phyloP scores from a whole-genome alignment of 2,113 vertebrate species.

The Alouatta palliata region DNA sequence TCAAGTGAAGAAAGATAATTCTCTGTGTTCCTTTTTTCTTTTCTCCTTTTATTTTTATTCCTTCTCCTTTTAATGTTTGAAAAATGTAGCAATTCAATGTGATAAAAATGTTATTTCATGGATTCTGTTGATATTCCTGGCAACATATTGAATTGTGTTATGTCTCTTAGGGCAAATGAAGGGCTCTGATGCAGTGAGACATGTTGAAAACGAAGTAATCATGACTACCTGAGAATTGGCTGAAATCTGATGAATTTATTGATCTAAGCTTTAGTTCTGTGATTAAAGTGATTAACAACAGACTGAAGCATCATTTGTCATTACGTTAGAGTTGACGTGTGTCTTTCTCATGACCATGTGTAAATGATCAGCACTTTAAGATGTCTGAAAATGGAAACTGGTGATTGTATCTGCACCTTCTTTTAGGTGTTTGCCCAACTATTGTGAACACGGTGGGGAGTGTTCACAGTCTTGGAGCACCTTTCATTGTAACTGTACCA shows the following conservation, averaged over 20 bases:
- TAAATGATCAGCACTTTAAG: background rate
- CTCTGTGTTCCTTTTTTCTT: background rate
- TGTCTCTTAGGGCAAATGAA: background rate
- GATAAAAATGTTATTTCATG: background rate
- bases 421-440: constrained; percentile 92
- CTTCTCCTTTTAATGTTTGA: background rate
- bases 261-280: background rate
- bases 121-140: background rate
- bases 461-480: constrained; percentile 95
- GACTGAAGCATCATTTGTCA: background rate
- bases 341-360: background rate
- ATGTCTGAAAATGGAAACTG: background rate
- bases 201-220: background rate
- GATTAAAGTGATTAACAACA: background rate
- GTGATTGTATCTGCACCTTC: background rate
- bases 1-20: background rate
- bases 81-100: background rate
- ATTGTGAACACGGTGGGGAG: constrained; percentile 94
- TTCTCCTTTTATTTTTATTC: background rate
- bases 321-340: background rate
- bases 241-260: background rate
- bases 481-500: constrained; percentile 94
- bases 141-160: background rate
- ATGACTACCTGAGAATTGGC: background rate
- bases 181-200: background rate